Percentiles rank a stretch among this genome's conserved stretches.
Evolutionary conservation across 2,797 vertebrate species (phyloP).

Genomic region (Lutjanus campechanus): DNA sequence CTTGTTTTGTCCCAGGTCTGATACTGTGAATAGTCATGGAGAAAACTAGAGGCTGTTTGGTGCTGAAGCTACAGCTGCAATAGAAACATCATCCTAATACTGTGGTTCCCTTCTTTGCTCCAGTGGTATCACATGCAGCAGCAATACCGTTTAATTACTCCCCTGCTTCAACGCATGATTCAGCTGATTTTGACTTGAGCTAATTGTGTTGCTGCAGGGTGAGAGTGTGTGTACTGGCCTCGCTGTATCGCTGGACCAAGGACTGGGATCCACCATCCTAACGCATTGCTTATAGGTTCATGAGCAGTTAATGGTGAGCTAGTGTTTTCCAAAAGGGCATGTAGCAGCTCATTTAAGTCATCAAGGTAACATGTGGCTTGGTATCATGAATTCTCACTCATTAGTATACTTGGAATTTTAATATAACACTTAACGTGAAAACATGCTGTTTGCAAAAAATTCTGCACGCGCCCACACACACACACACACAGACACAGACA

Average conservation of each 20-base stretch:
- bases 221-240: slow-evolving; percentile 8
- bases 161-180: slow-evolving; percentile 14
- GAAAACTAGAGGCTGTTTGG: slow-evolving; percentile 72
- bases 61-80: slow-evolving; percentile 64
- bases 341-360: slow-evolving; percentile 61
- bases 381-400: slow-evolving; percentile 53
- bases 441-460: neutral
- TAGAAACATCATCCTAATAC: slow-evolving; percentile 75
- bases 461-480: neutral
- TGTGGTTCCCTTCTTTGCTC: slow-evolving; percentile 71
- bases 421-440: neutral
- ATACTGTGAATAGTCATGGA: slow-evolving; percentile 74
- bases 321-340: slow-evolving; percentile 62
- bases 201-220: slow-evolving; percentile 12
- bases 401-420: slow-evolving; percentile 26
- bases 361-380: slow-evolving; percentile 57
- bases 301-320: slow-evolving; percentile 49
- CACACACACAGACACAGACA: neutral
- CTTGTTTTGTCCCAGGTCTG: slow-evolving; percentile 76
- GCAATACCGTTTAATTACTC: neutral
- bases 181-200: slow-evolving; percentile 1
- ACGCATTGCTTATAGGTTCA: slow-evolving; percentile 76
- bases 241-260: slow-evolving; percentile 60
- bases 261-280: slow-evolving; percentile 66
- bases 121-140: slow-evolving; percentile 21